Evolutionary conservation across 2,888 invertebrate genomes (phyloP).

Genomic region (Scaptomyza parva): DNA sequence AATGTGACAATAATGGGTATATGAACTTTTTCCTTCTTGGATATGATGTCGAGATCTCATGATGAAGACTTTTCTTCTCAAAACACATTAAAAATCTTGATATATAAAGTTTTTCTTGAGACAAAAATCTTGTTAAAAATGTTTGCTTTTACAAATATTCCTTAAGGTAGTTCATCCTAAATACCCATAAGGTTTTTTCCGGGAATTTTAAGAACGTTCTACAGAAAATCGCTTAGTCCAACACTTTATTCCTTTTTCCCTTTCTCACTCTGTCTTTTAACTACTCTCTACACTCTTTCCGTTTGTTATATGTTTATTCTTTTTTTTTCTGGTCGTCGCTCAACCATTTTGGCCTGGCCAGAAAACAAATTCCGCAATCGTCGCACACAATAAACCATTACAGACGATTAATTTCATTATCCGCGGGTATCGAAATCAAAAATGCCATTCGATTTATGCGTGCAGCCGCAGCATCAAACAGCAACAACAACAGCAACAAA

Average conservation of each 20-base stretch:
- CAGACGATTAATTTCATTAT: conserved; percentile 80
- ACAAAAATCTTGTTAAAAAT: no score
- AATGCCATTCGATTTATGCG: conserved; percentile 74
- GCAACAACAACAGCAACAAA: conserved; percentile 21
- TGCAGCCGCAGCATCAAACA: conserved; percentile 50
- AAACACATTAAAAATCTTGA: no score
- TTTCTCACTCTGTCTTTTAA: neutral
- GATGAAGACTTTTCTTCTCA: no score
- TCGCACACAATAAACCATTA: conserved; percentile 80
- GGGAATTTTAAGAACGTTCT: no score
- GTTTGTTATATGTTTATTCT: neutral
- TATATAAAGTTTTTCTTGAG: no score
- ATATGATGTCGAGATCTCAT: no score
- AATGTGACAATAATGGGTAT: neutral
- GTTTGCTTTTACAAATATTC: no score
- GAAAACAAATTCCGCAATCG: conserved; percentile 67
- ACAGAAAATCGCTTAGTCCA: neutral
- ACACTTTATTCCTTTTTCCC: neutral
- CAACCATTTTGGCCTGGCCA: conserved; percentile 44
- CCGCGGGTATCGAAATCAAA: conserved; percentile 72
- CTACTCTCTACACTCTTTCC: conserved; percentile 3
- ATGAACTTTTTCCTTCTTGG: neutral
- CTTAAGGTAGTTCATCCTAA: no score
- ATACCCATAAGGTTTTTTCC: no score
- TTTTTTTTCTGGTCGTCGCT: conserved; percentile 23